Evolutionary conservation across 2,797 vertebrate genomes (phyloP), one percentile per base, ranked within the genome.

Genomic region (Leuciscus waleckii): DNA sequence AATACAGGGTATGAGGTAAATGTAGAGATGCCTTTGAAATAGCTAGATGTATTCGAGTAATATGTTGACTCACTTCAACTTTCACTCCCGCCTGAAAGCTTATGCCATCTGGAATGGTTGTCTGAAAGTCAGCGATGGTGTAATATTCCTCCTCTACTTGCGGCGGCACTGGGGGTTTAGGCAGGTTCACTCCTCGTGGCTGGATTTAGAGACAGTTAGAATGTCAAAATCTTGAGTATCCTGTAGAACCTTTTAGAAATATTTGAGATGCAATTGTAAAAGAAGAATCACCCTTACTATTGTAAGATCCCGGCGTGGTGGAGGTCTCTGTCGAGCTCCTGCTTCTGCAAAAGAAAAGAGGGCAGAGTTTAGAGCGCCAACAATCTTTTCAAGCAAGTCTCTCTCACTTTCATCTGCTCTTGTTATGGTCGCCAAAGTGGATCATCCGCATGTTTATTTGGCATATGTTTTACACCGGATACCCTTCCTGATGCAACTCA

Each of bases 81-180:
- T 99, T 99, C 84, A 98, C 90, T 85, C 98, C 98, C 0, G 98
- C 98, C 91, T 97, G 97, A 93, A 99, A 99, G 92, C 98, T 99
- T 90, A 99, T 99, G 19, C 98, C 98, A 0, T 99, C 98, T 0
- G 98, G 98, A 83, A 99, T 99, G 86, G 95, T 99, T 49, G 98
- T 99, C 94, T 99, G 98, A 93, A 99, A 99, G 87, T 99, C 98
- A 16, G 98, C 97, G 0, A 99, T 99, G 87, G 98, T 99, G 90
- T 99, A 99, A 91, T 96, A 99, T 81, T 99, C 98, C 85, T 99
- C 98, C 89, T 99, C 98, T 67, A 99, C 98, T 89, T 97, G 97
- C 5, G 98, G 98, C 4, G 98, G 96, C 74, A 96, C 90, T 0
- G 98, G 98, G 0, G 98, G 98, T 91, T 98, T 99, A 1, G 98